These are phyloP conservation scores for Amphiura filiformis DNA, from an alignment of 35 echinoderm and acorn worm genomes.

Conservation along the genomic window DNA sequence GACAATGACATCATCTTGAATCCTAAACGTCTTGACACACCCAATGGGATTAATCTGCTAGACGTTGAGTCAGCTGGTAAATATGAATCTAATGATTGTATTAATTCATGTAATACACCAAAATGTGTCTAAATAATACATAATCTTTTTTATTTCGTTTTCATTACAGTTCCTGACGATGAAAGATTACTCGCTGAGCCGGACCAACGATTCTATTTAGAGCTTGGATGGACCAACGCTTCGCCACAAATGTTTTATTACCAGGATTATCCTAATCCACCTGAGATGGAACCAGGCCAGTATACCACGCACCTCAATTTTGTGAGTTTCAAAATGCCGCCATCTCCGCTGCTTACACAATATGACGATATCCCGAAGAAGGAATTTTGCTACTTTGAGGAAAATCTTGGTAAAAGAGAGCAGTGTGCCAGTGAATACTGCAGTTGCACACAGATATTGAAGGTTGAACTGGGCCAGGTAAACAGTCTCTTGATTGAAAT, in stretches of 20 bases:
- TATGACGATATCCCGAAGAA: slow-evolving; percentile 29
- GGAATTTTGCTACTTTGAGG: slow-evolving; percentile 22
- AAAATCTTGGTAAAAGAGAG: not conserved
- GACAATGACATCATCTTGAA: not conserved
- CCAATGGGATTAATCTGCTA: not conserved
- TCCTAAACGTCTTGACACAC: not conserved
- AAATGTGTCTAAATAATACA: too few species aligned
- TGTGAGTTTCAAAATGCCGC: slow-evolving; percentile 50
- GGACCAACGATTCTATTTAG: not conserved
- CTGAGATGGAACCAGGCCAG: not conserved
- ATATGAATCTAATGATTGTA: too few species aligned
- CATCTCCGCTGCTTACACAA: slow-evolving; percentile 47
- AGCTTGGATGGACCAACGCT: not conserved
- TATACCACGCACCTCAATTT: slow-evolving; percentile 23
- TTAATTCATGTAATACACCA: too few species aligned
- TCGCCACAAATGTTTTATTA: not conserved
- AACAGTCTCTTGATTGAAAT: too few species aligned
- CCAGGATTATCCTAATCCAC: not conserved
- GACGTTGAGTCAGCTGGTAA: not conserved
- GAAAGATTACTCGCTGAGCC: not conserved
- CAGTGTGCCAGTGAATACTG: not conserved
- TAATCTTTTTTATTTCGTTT: too few species aligned
- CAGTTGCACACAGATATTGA: not conserved
- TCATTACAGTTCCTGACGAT: not conserved
- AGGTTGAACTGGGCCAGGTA: not conserved